phyloP scores from a whole-genome alignment of 64 coral and sea anemone species.

The Actinia equina region DNA sequence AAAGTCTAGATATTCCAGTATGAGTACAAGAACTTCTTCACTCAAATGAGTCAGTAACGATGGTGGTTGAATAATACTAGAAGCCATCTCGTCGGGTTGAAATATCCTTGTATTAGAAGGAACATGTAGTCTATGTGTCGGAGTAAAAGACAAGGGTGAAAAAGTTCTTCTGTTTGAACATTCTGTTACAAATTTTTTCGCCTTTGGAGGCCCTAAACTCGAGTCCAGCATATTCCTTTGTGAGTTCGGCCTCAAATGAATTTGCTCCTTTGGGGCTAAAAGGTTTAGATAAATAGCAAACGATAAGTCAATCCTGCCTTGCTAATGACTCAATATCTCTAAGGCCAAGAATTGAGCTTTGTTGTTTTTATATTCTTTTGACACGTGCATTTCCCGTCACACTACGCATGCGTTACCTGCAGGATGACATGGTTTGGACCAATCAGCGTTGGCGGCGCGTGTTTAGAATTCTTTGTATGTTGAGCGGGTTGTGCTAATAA shows the following conservation, averaged over 20 bases:
- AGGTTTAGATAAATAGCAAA: constrained; percentile 94
- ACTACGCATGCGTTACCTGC: constrained; percentile 78
- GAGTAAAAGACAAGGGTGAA: constrained; percentile 52
- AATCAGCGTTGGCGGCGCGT: constrained; percentile 96
- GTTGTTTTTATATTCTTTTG: constrained; percentile 99
- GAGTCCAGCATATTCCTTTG: constrained; percentile 92
- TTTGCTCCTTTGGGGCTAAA: constrained; percentile 84
- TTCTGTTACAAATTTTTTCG: constrained; percentile 76
- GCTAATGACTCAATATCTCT: constrained; percentile 99
- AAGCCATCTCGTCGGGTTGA: constrained; percentile 94
- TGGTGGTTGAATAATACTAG: constrained; percentile 89
- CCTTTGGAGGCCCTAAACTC: constrained; percentile 70
- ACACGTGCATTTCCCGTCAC: constrained; percentile 98
- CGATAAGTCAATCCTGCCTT: constrained; percentile 89
- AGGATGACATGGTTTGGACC: constrained; percentile 63
- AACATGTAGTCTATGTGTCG: constrained; percentile 75
- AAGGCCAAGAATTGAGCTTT: constrained; percentile 98
- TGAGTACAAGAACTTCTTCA: constrained; percentile 99
- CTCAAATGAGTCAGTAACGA: constrained; percentile 97
- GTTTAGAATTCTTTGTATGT: constrained; percentile 98
- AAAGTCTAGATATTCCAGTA: constrained; percentile 97
- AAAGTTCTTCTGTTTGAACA: constrained; percentile 45
- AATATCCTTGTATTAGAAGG: constrained; percentile 93
- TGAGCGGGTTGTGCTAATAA: constrained; percentile 91
- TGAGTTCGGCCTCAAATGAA: constrained; percentile 78